Evolutionary conservation across 1,140 invertebrate species (phyloP).

Genomic region (Anagrus nilaparvatae): DNA sequence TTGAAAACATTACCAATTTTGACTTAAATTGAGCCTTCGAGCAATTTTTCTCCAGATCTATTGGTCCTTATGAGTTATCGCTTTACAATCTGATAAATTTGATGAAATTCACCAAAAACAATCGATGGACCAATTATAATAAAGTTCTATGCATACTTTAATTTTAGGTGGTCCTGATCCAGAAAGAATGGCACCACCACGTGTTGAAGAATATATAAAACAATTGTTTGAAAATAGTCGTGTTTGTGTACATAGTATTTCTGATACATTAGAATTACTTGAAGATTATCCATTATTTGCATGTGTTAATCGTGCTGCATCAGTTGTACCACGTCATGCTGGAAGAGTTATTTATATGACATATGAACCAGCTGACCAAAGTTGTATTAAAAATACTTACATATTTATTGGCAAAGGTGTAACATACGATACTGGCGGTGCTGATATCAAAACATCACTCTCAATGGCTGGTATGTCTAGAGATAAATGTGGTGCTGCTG

Average conservation of each 20-base stretch:
- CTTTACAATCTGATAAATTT: too few species aligned
- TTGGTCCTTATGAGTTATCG: too few species aligned
- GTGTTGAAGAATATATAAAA: constrained; percentile 69
- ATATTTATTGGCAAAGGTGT: constrained; percentile 92
- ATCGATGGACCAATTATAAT: constrained; percentile 4
- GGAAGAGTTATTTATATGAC: constrained; percentile 78
- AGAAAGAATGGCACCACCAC: constrained; percentile 80
- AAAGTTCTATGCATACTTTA: constrained; percentile 5
- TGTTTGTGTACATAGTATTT: constrained; percentile 64
- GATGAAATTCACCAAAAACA: too few species aligned
- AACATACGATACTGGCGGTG: constrained; percentile 88
- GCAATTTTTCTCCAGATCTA: too few species aligned
- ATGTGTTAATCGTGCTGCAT: constrained; percentile 83
- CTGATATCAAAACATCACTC: constrained; percentile 80
- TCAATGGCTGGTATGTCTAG: constrained; percentile 88
- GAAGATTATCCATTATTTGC: constrained; percentile 82
- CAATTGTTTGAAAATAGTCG: constrained; percentile 51
- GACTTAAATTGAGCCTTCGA: too few species aligned
- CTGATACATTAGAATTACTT: constrained; percentile 50
- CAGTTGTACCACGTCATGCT: constrained; percentile 60
- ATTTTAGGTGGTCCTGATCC: constrained; percentile 75
- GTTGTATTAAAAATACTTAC: constrained; percentile 61
- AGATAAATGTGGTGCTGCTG: constrained; percentile 92
- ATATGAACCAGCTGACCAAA: constrained; percentile 58
- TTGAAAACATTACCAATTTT: too few species aligned